Base-by-base conservation (phyloP, 2,797 vertebrate species). In the Macrochelys suwanniensis region DNA sequence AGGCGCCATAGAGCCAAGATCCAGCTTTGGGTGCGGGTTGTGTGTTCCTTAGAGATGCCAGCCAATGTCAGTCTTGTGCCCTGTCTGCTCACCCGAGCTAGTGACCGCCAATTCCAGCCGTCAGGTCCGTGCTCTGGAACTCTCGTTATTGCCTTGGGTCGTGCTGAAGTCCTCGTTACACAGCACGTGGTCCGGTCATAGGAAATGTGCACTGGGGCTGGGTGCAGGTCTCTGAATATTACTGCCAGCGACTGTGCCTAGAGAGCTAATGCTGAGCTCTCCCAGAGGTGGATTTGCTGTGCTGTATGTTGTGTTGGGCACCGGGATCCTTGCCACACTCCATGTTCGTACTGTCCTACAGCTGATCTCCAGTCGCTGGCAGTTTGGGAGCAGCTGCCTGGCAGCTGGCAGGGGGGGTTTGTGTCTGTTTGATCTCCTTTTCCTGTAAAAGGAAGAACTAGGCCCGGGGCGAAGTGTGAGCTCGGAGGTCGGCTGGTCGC, bases 331-430 rank as follows among this genome's bases (percentile, higher is more conserved):
- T 28, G 12, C 45, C 25, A 2, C 79, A 25, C 5, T 13, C 42
- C 42, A 13, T 45, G 68, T 15, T 37, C 3, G 23, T 37, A 17
- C 28, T 4, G 28, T 54, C 23, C 53, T 0, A 2, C 15, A 47
- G 42, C 54, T 65, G 1, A 42, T 11, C 15, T 19, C 13, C 1
- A 0, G 2, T 7, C 0, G 11, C 6, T 31, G 11, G 57, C 4
- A 0, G 28, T 37, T 78, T 26, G 37, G 3, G 83, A 80, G 74
- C 77, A 16, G 51, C 33, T 16, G 1, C 10, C 17, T 68, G 19
- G 53, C 53, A 53, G 51, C 11, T 65, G 37, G n/a, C 28, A 49
- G 33, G 49, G 49, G 31, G 25, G 19, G 3, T 6, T 77, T 50
- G 33, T 50, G 51, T 16, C 87, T 42, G 25, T 26, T 28, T 25